Conservation (phyloP, 2,888 invertebrate species). For the Corythucha ciliata region DNA sequence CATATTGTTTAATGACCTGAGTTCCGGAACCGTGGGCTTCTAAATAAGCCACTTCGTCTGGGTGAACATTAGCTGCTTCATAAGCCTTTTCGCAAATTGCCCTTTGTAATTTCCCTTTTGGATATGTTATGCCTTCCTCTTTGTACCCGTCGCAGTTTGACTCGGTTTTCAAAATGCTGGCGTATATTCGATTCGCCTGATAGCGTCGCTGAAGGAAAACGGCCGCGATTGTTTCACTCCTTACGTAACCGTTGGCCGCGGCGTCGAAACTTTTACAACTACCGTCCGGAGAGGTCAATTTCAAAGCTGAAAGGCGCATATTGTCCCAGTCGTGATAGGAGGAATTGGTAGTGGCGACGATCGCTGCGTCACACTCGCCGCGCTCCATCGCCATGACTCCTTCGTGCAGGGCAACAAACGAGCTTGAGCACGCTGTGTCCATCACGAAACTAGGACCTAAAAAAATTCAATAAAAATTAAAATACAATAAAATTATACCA, state of each 20-base stretch:
- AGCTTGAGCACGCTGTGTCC: slow-evolving; percentile 96
- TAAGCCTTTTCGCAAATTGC: slow-evolving; percentile 78
- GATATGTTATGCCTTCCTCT: slow-evolving; percentile 58
- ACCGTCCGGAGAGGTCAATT: slow-evolving; percentile 75
- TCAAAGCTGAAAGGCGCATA: too few relatives aligned
- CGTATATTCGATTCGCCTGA: slow-evolving; percentile 70
- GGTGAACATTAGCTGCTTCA: slow-evolving; percentile 69
- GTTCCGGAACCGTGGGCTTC: slow-evolving; percentile 99
- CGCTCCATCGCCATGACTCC: slow-evolving; percentile 68
- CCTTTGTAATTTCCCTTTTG: slow-evolving; percentile 64
- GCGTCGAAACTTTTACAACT: slow-evolving; percentile 91
- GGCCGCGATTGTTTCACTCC: slow-evolving; percentile 74
- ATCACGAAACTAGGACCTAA: slow-evolving; percentile 87
- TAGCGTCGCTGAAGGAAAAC: slow-evolving; percentile 71
- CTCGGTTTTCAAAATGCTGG: slow-evolving; percentile 55
- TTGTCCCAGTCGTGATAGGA: slow-evolving; percentile 87
- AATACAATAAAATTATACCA: too few relatives aligned
- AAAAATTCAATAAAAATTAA: too few relatives aligned
- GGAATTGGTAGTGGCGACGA: slow-evolving; percentile 91
- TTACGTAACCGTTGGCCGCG: slow-evolving; percentile 46
- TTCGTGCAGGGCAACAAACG: slow-evolving; percentile 81
- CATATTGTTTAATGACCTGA: slow-evolving; percentile 50
- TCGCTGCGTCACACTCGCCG: slow-evolving; percentile 90
- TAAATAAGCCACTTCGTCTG: slow-evolving; percentile 75
- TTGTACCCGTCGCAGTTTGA: too few relatives aligned